Base-by-base conservation (phyloP, 1,140 invertebrate species). In the Heliconius nattereri region DNA sequence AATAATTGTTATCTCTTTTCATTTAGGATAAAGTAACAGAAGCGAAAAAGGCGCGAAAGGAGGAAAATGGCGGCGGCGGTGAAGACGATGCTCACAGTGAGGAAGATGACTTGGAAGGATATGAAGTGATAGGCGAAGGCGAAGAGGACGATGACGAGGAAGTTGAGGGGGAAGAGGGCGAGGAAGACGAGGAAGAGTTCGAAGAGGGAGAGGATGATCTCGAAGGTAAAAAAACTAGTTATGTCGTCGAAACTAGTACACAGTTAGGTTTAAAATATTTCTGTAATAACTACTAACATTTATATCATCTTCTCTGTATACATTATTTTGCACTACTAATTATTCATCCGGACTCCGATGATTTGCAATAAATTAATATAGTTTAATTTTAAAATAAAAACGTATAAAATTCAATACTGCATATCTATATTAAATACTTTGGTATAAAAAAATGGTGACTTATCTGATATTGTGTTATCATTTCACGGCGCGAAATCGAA, bases 1-100 rank as follows among this genome's bases (percentile, higher is more conserved):
- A 60, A n/a, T 60, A 60, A 23, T 60, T 3, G 9, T 60, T 60
- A 60, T 60, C 54, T 35, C 16, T 72, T 72, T 72, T 35, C 7
- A 7, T 75, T 20, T 79, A 87, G 97, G 97, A 97, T 76, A 97
- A 97, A 94, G 95, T 94, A 76, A 96, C 97, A 29, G 96, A 97
- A 70, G 95, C 96, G 71, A 97, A 97, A 95, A 97, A 97, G 95
- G 95, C 96, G 87, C 97, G 96, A 94, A 97, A 97, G 90, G 96
- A 97, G 87, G 96, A 97, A 85, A 97, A 97, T 86, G 96, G 96
- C 26, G 96, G 95, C 37, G 95, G 95, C 6, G 95, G 95, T 16
- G 94, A 96, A 19, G 95, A 95, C 26, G 94, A 95, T 75, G 91
- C 92, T 66, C 95, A 97, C 84, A 97, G 97, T 88, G 96, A 96